Conservation (phyloP, 2,797 vertebrate species). For the Numenius phaeopus region DNA sequence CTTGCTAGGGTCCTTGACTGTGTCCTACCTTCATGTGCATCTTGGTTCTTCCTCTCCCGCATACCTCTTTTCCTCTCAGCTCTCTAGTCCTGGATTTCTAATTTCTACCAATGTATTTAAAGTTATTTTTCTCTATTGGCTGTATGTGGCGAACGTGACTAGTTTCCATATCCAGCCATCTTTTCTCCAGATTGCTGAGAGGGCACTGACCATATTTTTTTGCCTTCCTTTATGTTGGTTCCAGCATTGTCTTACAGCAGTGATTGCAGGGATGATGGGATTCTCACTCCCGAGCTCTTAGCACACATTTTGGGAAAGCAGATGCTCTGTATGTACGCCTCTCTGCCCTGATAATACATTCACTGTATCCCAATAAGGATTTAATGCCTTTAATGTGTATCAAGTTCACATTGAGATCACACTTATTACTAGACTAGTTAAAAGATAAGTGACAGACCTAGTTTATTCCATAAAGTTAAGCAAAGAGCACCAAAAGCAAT, state of each 20-base stretch:
- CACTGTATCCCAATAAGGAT: neutral
- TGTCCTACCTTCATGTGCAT: neutral
- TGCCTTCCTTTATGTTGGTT: neutral
- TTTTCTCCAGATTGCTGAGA: neutral
- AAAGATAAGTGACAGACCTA: neutral
- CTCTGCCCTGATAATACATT: neutral
- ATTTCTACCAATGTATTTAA: neutral
- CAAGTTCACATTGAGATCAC: neutral
- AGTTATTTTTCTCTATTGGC: neutral
- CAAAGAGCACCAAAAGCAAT: neutral
- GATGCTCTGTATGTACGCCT: neutral
- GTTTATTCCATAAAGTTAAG: constrained; percentile 1
- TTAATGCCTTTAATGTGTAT: neutral
- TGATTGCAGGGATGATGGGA: neutral
- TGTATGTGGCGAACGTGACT: neutral
- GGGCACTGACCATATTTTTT: neutral
- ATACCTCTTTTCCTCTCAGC: neutral
- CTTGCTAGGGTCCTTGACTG: neutral
- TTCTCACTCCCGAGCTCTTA: neutral
- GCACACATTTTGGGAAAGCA: neutral
- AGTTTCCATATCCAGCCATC: neutral
- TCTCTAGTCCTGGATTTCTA: neutral
- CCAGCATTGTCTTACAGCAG: neutral
- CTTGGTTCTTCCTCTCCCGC: neutral
- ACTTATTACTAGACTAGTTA: neutral